Evolutionary conservation across 2,888 invertebrate species (phyloP).

Genomic region (Sminthurides aquaticus): DNA sequence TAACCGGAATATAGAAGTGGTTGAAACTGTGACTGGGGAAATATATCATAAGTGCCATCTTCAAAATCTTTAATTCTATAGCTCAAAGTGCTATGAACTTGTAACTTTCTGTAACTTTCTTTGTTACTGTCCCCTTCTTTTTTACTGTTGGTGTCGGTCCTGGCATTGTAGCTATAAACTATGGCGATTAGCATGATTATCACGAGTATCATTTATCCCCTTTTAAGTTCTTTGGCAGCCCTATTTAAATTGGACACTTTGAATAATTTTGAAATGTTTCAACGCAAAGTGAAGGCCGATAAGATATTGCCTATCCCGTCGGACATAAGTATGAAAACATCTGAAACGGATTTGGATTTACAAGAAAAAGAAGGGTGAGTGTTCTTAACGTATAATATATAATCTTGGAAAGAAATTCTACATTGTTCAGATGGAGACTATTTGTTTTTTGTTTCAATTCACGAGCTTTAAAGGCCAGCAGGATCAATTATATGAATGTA

Average conservation of each 20-base stretch:
- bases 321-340: conserved; percentile 14
- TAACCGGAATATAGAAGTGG: too few relatives aligned
- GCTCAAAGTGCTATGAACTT: not conserved
- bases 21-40: too few relatives aligned
- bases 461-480: too few relatives aligned
- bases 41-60: too few relatives aligned
- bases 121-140: not conserved
- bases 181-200: conserved; percentile 6
- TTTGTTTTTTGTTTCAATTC: too few relatives aligned
- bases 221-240: not conserved
- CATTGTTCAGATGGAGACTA: not conserved
- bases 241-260: conserved; percentile 1
- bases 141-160: not conserved
- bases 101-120: not conserved
- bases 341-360: conserved; percentile 14
- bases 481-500: too few relatives aligned
- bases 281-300: conserved; percentile 11
- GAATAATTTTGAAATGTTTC: conserved; percentile 13
- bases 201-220: conserved; percentile 1
- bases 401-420: not conserved
- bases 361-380: conserved; percentile 21
- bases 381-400: not conserved
- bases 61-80: not conserved
- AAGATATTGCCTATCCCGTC: not conserved
- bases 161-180: not conserved